Evolutionary conservation across 2,113 vertebrate species (phyloP).

Genomic region (Pundamilia nyererei): DNA sequence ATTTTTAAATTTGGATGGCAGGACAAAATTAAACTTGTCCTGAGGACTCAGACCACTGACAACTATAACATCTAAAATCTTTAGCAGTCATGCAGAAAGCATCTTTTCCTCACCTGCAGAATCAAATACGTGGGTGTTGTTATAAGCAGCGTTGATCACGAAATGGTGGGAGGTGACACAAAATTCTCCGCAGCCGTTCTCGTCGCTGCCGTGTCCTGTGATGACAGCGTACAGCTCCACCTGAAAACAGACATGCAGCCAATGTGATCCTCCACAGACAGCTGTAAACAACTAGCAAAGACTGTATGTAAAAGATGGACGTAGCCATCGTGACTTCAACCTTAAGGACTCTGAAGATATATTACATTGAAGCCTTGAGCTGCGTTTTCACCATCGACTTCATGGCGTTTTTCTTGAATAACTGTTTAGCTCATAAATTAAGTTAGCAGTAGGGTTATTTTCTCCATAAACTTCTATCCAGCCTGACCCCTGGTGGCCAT

Average conservation of each 20-base stretch:
- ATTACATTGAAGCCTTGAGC: not conserved
- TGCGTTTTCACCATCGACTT: not conserved
- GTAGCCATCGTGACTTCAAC: not conserved
- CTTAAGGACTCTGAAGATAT: not conserved
- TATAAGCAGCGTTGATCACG: constrained; percentile 58
- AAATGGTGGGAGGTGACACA: constrained; percentile 78
- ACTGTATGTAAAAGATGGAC: not conserved
- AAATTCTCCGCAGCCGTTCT: constrained; percentile 73
- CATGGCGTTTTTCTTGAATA: accelerated
- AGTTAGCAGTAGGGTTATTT: not conserved
- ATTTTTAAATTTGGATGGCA: not conserved
- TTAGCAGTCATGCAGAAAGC: not conserved
- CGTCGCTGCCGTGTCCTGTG: constrained; percentile 74
- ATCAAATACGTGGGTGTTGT: constrained; percentile 66
- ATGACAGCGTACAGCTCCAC: constrained; percentile 76
- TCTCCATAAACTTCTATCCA: accelerated
- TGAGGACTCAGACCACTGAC: not conserved
- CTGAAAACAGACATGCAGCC: constrained; percentile 16
- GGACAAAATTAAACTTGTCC: not conserved
- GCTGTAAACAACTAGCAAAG: not conserved
- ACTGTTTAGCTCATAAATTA: not conserved
- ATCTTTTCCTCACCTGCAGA: constrained; percentile 60
- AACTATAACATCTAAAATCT: not conserved
- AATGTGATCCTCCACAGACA: not conserved
- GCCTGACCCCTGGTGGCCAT: not conserved